phyloP scores from a whole-genome alignment of 2,888 invertebrate genomes.

The Scotopteryx bipunctaria region DNA sequence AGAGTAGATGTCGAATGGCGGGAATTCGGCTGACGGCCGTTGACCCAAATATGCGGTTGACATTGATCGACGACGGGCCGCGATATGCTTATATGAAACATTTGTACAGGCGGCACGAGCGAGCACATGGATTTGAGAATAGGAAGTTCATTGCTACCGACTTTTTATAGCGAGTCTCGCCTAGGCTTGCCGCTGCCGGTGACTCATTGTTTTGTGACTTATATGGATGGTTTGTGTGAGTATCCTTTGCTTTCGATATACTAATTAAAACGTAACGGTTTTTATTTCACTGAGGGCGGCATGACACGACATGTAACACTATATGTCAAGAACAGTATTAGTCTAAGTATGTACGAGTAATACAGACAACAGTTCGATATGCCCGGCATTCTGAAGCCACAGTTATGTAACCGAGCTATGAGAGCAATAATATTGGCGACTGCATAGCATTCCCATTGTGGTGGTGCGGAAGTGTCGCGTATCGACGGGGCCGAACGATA shows the following conservation, averaged over 20 bases:
- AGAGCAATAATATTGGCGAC: slow-evolving; percentile 62
- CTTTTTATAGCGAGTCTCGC: slow-evolving; percentile 60
- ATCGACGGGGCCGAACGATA: slow-evolving; percentile 78
- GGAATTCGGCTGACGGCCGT: slow-evolving; percentile 77
- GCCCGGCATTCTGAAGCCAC: slow-evolving; percentile 51
- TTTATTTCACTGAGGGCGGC: slow-evolving; percentile 4
- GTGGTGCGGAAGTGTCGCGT: slow-evolving; percentile 73
- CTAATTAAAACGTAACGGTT: slow-evolving; percentile 12
- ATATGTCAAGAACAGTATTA: too few species aligned
- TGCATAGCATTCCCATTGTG: slow-evolving; percentile 68
- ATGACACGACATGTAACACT: slow-evolving; percentile 19
- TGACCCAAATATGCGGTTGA: slow-evolving; percentile 82
- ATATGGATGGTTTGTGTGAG: slow-evolving; percentile 28
- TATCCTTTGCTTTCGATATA: slow-evolving; percentile 46
- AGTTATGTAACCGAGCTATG: slow-evolving; percentile 59
- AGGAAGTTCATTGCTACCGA: slow-evolving; percentile 73
- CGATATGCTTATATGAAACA: slow-evolving; percentile 71
- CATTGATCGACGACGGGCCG: slow-evolving; percentile 80
- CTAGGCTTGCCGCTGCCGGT: slow-evolving; percentile 56
- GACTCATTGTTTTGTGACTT: slow-evolving; percentile 54
- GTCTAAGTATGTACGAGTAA: slow-evolving; percentile 45
- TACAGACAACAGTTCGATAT: slow-evolving; percentile 47
- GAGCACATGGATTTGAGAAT: slow-evolving; percentile 60
- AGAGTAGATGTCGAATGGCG: slow-evolving; percentile 60
- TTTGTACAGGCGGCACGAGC: slow-evolving; percentile 51